Evolutionary conservation across 1,140 invertebrate species (phyloP), one percentile per base, ranked within the genome.

Genomic region (Macrobrachium rosenbergii): DNA sequence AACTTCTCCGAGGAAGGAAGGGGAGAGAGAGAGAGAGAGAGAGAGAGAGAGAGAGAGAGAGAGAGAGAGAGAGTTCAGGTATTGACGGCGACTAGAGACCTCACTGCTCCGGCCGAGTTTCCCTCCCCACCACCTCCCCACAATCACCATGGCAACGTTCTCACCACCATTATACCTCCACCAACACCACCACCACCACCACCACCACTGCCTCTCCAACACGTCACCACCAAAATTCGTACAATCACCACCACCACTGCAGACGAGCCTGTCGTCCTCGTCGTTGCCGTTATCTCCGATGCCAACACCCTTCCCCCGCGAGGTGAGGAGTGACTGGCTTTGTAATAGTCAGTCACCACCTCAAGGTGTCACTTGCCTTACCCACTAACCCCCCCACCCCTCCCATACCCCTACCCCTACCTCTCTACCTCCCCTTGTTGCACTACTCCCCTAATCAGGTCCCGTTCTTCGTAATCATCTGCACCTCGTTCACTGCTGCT

Each of bases 21-120:
- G 76, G 16, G 76, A 60, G 28, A 21, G 76, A 60, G 76, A 60
- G 76, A 21, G 76, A 60, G 76, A 21, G 72, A 59, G 58, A 60
- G 76, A 60, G 76, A 60, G 28, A 21, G 76, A 60, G 76, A 60
- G 76, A 21, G 76, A 60, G 76, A 77, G 75, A 77, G 75, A 45
- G 37, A 77, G 52, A 52, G 75, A 21, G 14, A 52, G 45, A 52
- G 5, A 52, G 45, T 5, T 5, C 45, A 52, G 45, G 52, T 52
- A 52, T 52, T 52, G 52, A 52, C 52, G 19, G 59, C 58, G 59
- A 58, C 19, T n/a, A 52, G 37, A 12, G 21, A 52, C 11, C 23
- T 75, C 72, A 17, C 23, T n/a, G n/a, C n/a, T 45, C 14, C 43
- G 45, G 45, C 75, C 75, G 11, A 7, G 14, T n/a, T 58, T 21